Evolutionary conservation across 2,113 vertebrate species (phyloP), one percentile per base, ranked within the genome.

Genomic region (Notiomystis cincta): DNA sequence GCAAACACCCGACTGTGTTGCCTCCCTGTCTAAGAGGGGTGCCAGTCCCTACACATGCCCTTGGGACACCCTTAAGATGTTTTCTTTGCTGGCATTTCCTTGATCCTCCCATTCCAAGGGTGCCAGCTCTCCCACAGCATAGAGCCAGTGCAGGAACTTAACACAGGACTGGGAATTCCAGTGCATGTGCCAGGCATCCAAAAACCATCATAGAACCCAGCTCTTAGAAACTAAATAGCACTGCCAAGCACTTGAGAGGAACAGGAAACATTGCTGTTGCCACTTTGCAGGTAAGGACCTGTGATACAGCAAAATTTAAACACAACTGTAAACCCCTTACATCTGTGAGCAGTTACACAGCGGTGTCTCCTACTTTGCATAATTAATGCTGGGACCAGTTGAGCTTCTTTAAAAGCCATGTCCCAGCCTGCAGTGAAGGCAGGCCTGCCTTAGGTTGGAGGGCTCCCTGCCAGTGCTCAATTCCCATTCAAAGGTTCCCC

Each of bases 11-110:
- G 0, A 13, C 12, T 51, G 70, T 22, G 17, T 40, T 61, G 51
- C 17, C 24, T 72, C 66, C 3, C 0, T 40, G 72, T 58, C 40
- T 21, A 15, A 47, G 45, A 81, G 53, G 64, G n/a, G n/a, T 40
- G 33, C 44, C 54, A 22, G 66, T 50, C 27, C 40, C 81, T 31
- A 38, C 61, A 22, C 10, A 2, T 8, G 42, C 40, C 53, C 35
- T 77, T 58, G 17, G 0, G 4, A 31, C 37, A 62, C 19, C 24
- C 80, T 35, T 38, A 60, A 42, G 53, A 38, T 2, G 0, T 70
- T 65, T 37, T 88, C 13, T 77, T 62, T 35, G 9, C 53, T 47
- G 67, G 15, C 58, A 50, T 64, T 75, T 62, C 40, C 19, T 35
- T 89, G 40, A 31, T 45, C 15, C 21, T 83, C 27, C 40, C 1